Conservation (phyloP, 2,797 vertebrate species). For the Babyrousa celebensis region DNA sequence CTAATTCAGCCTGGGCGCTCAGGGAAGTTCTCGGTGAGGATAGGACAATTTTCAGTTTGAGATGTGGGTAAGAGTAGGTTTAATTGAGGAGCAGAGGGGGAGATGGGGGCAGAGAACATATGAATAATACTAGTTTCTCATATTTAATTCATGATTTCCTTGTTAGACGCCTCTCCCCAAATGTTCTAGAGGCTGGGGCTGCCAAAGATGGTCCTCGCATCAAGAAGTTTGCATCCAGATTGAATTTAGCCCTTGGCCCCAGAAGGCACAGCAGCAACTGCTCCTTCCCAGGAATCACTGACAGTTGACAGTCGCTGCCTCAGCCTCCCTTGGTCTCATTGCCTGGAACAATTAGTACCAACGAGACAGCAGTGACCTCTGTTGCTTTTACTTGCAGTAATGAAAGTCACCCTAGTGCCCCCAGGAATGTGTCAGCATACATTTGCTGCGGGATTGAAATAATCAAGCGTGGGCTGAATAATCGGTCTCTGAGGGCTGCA, state of each 20-base stretch:
- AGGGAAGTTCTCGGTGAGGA: background rate
- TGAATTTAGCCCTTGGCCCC: constrained; percentile 19
- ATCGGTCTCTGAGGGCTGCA: background rate
- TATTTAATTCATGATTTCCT: background rate
- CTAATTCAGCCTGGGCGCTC: background rate
- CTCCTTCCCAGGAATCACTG: background rate
- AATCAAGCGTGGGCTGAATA: background rate
- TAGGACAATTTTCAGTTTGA: background rate
- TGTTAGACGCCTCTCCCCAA: background rate
- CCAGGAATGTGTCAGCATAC: constrained; percentile 50
- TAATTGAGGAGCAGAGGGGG: background rate
- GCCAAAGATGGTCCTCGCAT: background rate
- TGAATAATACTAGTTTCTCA: background rate
- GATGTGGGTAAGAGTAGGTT: background rate
- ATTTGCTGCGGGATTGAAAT: constrained; percentile 71
- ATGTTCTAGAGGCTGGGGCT: background rate
- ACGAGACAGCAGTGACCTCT: background rate
- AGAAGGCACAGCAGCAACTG: background rate
- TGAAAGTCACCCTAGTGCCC: constrained; percentile 57
- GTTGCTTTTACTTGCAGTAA: constrained; percentile 60
- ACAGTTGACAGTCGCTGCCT: background rate
- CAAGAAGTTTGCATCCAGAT: background rate
- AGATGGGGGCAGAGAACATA: background rate
- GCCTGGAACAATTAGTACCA: constrained; percentile 43
- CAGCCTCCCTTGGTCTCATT: constrained; percentile 23